Evolutionary conservation across 2,113 vertebrate genomes (phyloP).

Genomic region (Brachypteracias leptosomus): DNA sequence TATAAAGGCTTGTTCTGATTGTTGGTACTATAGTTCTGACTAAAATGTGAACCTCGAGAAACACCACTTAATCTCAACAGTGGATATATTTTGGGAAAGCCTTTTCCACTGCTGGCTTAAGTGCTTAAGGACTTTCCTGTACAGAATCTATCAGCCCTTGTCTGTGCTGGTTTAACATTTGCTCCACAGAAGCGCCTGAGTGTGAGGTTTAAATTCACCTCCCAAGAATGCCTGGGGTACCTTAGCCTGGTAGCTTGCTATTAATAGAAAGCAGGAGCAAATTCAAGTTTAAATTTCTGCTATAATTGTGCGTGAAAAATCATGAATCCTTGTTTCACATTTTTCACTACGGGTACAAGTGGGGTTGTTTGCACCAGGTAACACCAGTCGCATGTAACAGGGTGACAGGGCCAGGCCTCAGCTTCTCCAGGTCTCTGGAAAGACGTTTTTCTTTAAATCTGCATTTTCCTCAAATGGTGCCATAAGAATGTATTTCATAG

Average conservation of each 20-base stretch:
- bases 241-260: neutral
- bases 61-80: neutral
- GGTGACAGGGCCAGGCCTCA: neutral
- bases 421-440: neutral
- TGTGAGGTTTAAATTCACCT: neutral
- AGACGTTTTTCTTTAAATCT: neutral
- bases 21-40: neutral
- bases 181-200: neutral
- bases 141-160: neutral
- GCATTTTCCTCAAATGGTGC: neutral
- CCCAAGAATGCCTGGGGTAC: neutral
- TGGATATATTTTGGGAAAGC: neutral
- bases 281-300: neutral
- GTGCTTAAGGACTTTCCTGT: neutral
- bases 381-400: neutral
- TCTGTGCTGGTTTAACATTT: neutral
- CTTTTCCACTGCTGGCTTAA: neutral
- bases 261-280: neutral
- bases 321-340: neutral
- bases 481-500: neutral
- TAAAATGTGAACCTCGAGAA: neutral
- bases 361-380: neutral
- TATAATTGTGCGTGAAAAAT: neutral
- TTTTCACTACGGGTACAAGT: neutral
- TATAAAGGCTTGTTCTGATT: neutral